Evolutionary conservation across 2,888 invertebrate species (phyloP).

Genomic region (Dusona sp.): DNA sequence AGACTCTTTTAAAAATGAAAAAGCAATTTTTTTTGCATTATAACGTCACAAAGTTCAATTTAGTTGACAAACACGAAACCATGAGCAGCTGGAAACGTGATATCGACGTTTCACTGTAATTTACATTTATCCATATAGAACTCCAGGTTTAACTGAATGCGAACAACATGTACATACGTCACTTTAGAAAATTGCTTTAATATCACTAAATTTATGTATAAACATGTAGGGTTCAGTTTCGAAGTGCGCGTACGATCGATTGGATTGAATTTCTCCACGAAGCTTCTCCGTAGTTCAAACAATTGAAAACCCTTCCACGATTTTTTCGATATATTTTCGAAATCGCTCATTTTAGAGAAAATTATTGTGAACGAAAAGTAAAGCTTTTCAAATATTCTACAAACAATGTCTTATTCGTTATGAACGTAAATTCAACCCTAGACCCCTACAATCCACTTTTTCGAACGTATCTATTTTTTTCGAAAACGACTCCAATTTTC

Average conservation of each 20-base stretch:
- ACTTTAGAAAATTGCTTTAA: no score
- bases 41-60: background rate
- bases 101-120: no score
- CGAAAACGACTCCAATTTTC: no score
- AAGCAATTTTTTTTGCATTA: background rate
- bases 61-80: background rate
- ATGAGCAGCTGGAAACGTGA: no score
- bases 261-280: background rate
- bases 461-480: no score
- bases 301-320: background rate
- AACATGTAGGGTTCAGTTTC: background rate
- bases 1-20: background rate
- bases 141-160: no score
- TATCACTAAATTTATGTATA: background rate
- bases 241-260: background rate
- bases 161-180: no score
- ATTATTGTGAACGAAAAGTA: background rate
- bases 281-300: background rate
- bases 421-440: background rate
- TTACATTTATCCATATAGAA: no score
- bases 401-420: background rate
- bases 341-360: background rate
- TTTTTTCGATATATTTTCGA: background rate
- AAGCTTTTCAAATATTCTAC: background rate
- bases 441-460: no score